phyloP scores from a whole-genome alignment of 2,113 vertebrate genomes.

The Burhinus bistriatus region DNA sequence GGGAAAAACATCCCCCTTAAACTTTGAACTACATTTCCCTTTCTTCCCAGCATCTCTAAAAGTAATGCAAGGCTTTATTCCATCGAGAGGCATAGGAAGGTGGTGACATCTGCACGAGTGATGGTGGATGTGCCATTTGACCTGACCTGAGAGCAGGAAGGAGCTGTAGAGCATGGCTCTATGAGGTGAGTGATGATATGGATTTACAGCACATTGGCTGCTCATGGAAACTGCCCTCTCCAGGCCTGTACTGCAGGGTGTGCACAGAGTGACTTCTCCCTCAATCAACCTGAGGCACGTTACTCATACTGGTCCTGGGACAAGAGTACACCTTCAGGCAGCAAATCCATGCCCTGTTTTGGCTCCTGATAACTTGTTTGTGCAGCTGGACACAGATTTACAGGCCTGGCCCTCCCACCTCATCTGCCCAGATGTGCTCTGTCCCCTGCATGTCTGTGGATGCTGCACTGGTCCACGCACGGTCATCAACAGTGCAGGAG shows the following conservation, averaged over 20 bases:
- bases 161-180: not conserved
- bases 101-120: not conserved
- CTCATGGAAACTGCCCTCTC: not conserved
- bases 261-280: not conserved
- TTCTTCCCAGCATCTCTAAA: not conserved
- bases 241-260: too few relatives aligned
- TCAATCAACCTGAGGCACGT: not conserved
- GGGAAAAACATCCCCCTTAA: not conserved
- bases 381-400: not conserved
- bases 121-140: not conserved
- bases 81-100: fast-evolving
- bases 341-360: not conserved
- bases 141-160: not conserved
- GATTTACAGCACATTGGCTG: not conserved
- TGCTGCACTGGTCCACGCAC: not conserved
- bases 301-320: not conserved
- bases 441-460: not conserved
- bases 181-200: not conserved
- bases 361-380: not conserved
- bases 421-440: not conserved
- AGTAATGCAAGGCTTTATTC: not conserved
- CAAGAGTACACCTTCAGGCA: not conserved
- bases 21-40: not conserved
- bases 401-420: not conserved
- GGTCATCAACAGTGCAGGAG: not conserved